Evolutionary conservation across 64 coral and sea anemone genomes (phyloP), one percentile per base, ranked within the genome.

Genomic region (Actinia tenebrosa): DNA sequence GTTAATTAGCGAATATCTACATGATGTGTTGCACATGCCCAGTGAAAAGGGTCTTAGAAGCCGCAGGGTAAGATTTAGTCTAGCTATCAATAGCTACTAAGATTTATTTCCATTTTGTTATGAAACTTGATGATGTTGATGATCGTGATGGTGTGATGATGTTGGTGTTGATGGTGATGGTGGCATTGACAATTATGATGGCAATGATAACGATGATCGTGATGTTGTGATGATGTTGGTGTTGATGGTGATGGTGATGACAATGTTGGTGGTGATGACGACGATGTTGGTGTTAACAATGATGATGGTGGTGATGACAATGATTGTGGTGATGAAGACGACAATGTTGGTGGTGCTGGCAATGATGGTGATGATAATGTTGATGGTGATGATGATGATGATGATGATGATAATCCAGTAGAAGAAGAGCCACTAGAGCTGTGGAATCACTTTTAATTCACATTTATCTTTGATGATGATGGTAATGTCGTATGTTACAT

Each of bases 41-140:
- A 55, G 55, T 23, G 88, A 90, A 90, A 86, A 75, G 20, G 81
- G 88, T 30, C 88, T 94, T 62, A 88, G 88, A 45, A 94, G 88
- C 80, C 84, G 82, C 0, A 90, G 85, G 85, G 92, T 94, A 80
- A 47, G 79, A 37, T 53, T 6, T 47, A 45, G 5, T 23, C 23
- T 37, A 37, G 30, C 30, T 37, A 37, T 37, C 30, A 37, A 37
- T 37, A 37, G 30, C 30, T 37, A 37, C 30, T 37, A 0, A 37
- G 0, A 37, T 37, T 37, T 37, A 37, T 37, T 37, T 37, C 0
- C 1, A 37, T 37, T 1, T 37, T 37, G 30, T 37, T 37, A 37
- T 37, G 30, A 37, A 37, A 37, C 30, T 37, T 37, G 30, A 37
- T 37, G 30, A 37, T 37, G 30, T 37, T 37, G 30, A 37, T 37